These are phyloP conservation scores for Sander vitreus DNA, from an alignment of 2,113 vertebrate species.

Conservation along the genomic window DNA sequence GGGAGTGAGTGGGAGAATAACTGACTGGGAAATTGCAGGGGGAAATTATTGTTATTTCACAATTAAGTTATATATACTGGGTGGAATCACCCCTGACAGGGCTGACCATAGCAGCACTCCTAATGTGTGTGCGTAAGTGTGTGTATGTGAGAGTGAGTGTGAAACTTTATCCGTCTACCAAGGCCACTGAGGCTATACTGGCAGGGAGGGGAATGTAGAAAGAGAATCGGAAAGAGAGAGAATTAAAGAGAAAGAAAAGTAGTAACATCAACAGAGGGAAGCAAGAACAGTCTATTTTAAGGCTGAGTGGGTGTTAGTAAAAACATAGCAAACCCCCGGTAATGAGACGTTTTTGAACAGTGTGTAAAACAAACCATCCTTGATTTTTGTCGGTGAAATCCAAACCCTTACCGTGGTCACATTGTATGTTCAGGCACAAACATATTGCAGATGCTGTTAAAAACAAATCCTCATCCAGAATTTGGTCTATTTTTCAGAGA, in stretches of 20 bases:
- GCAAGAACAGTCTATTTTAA: constrained; percentile 73
- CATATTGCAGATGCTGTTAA: constrained; percentile 49
- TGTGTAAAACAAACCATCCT: constrained; percentile 51
- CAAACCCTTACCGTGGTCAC: constrained; percentile 7
- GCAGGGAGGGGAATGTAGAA: constrained; percentile 59
- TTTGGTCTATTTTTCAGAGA: constrained; percentile 44
- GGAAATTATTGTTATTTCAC: constrained; percentile 84
- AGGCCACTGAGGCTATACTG: constrained; percentile 76
- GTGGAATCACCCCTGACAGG: constrained; percentile 80
- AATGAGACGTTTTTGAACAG: constrained; percentile 56
- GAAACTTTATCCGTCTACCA: constrained; percentile 77
- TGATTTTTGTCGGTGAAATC: constrained; percentile 44
- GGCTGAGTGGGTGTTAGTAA: constrained; percentile 73
- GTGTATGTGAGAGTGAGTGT: constrained; percentile 57
- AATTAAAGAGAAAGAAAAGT: constrained; percentile 72
- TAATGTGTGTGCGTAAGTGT: constrained; percentile 42
- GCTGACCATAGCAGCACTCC: constrained; percentile 62
- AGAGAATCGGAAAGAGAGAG: constrained; percentile 63
- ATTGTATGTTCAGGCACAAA: constrained; percentile 63
- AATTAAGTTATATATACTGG: constrained; percentile 83
- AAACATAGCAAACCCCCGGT: constrained; percentile 62
- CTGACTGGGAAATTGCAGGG: constrained; percentile 80
- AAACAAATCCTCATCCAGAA: constrained; percentile 43
- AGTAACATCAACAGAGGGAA: constrained; percentile 72
- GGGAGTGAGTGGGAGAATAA: constrained; percentile 68